Percentiles rank a stretch among this genome's conserved stretches.
phyloP scores from a whole-genome alignment of 2,888 invertebrate species.

The Limnephilus marmoratus region DNA sequence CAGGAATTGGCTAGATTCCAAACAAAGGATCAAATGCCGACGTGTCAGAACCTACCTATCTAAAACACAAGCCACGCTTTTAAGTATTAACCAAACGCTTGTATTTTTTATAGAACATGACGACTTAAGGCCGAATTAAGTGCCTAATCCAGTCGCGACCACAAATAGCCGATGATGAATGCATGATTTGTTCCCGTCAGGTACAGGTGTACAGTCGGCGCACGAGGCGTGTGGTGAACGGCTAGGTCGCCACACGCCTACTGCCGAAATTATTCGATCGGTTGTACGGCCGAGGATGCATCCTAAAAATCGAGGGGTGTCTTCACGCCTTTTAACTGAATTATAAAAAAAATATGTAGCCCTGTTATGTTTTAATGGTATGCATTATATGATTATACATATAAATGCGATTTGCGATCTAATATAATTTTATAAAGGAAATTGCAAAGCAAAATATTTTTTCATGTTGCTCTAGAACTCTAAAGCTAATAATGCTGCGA shows the following conservation, averaged over 20 bases:
- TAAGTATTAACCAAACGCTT: not conserved
- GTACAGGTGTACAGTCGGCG: constrained; percentile 48
- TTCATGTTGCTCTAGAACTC: no score
- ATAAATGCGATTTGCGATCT: no score
- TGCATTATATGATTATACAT: not conserved
- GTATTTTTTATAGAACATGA: constrained; percentile 2
- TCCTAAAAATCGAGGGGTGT: constrained; percentile 13
- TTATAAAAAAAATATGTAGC: not conserved
- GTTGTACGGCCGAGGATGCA: constrained; percentile 25
- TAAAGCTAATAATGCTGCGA: no score
- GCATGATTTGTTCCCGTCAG: constrained; percentile 42
- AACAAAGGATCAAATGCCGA: not conserved
- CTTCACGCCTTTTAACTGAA: constrained; percentile 17
- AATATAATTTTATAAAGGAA: not conserved
- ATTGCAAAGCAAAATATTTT: not conserved
- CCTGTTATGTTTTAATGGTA: not conserved
- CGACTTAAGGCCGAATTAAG: not conserved
- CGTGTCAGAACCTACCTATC: not conserved
- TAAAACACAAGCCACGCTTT: not conserved
- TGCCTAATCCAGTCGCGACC: constrained; percentile 26
- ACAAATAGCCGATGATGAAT: constrained; percentile 43
- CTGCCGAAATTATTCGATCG: constrained; percentile 38
- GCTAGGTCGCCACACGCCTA: constrained; percentile 28
- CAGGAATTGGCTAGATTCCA: not conserved
- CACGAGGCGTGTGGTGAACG: constrained; percentile 4